A percentile compares a stretch with the other conserved stretches of the same genome.
Conservation (phyloP, 30 jellyfish, hydroid and myxozoan species). For the Mastigias papua region DNA sequence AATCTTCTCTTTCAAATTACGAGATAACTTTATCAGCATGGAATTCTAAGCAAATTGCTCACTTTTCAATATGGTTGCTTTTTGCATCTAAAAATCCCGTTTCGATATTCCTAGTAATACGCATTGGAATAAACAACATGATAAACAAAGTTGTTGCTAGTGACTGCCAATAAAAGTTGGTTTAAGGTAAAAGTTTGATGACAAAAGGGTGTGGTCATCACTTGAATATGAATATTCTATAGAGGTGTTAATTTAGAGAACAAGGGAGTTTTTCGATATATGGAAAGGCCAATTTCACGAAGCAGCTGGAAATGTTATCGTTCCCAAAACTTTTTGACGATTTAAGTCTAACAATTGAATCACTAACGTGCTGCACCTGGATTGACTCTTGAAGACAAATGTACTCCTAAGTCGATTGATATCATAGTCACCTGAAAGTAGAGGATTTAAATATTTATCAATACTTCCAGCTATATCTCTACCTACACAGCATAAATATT, state of each 20-base stretch:
- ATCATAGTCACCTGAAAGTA: background rate
- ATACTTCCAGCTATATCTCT: background rate
- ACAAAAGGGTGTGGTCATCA: too few relatives aligned
- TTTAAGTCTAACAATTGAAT: background rate
- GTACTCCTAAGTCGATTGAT: background rate
- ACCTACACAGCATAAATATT: background rate
- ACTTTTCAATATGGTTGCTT: too few relatives aligned
- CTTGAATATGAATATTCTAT: too few relatives aligned
- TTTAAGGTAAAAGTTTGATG: too few relatives aligned
- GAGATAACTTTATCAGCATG: too few relatives aligned
- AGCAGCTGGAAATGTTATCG: background rate
- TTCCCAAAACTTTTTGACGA: background rate
- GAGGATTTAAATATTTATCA: background rate
- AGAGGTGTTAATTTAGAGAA: background rate
- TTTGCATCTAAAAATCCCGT: too few relatives aligned
- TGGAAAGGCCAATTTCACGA: background rate
- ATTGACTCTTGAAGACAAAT: background rate
- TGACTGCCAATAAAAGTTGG: too few relatives aligned
- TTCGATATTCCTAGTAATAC: too few relatives aligned
- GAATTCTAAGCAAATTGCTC: too few relatives aligned
- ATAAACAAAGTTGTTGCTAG: too few relatives aligned
- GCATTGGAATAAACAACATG: too few relatives aligned
- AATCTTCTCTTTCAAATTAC: too few relatives aligned
- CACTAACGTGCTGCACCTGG: background rate
- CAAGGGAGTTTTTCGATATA: background rate